Evolutionary conservation across 2,113 vertebrate species (phyloP).

Genomic region (Caretta caretta): DNA sequence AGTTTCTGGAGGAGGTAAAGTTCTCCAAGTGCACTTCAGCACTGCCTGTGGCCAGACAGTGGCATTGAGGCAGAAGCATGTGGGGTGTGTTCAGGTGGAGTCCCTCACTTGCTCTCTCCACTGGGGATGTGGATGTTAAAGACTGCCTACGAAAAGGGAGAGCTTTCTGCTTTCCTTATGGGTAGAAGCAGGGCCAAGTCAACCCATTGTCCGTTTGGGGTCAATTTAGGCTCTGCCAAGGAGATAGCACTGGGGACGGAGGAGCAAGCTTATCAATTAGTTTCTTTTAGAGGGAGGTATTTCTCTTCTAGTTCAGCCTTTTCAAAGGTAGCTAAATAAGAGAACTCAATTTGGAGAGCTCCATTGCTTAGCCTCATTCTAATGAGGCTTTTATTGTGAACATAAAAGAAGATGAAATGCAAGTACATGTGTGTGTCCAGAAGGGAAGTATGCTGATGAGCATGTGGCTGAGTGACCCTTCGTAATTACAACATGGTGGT

Average conservation of each 20-base stretch:
- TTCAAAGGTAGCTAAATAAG: not conserved
- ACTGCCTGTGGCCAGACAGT: not conserved
- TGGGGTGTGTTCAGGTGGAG: not conserved
- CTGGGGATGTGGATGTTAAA: not conserved
- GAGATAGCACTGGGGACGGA: not conserved
- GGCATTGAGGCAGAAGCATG: not conserved
- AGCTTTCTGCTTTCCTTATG: not conserved
- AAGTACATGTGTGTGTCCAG: conserved; percentile 37
- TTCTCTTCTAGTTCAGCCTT: not conserved
- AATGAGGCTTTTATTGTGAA: not conserved
- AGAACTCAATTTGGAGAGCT: not conserved
- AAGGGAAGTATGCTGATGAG: not conserved
- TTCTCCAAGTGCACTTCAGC: not conserved
- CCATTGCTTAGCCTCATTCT: not conserved
- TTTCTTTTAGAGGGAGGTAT: not conserved
- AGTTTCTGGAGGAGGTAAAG: not conserved
- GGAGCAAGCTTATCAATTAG: not conserved
- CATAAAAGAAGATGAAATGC: conserved; percentile 15
- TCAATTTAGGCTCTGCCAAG: not conserved
- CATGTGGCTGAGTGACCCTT: not conserved
- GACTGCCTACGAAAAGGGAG: not conserved
- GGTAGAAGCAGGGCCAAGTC: not conserved
- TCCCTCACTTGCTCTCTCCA: not conserved
- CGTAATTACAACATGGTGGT: not conserved
- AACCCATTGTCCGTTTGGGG: not conserved